Evolutionary conservation across 37 sponge, comb jelly and placozoan species (phyloP), one percentile per base, ranked within the genome.

Genomic region (Agelas oroides): DNA sequence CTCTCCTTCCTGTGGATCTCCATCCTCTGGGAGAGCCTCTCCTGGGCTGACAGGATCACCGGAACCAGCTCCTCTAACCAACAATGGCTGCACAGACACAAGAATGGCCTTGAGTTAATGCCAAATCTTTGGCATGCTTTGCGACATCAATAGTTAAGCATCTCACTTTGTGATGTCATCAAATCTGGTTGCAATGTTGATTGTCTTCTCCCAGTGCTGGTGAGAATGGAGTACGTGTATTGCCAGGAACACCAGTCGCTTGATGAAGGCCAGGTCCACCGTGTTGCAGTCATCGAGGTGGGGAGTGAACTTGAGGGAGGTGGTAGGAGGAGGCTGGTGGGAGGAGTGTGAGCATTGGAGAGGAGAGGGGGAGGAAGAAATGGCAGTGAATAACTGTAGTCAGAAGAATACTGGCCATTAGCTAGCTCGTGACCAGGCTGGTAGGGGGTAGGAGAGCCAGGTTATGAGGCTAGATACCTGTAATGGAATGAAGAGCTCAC

Each of bases 151-250:
- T 46, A 46, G 3, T 8, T 12, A 3, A 46, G 8, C 3, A 8
- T 8, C 63, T 67, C 75, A 88, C 88, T 67, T 60, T 31, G 88
- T 88, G 39, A 55, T 57, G 30, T 54, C 46, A 41, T 81, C 62
- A 67, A 88, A 81, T 0, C 34, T 35, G 38, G 24, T 65, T 18
- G 65, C 79, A 27, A 71, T 41, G 24, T 58, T 20, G 18, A 90
- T 23, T 55, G 80, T 30, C 54, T 85, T 81, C 82, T 90, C 91
- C 91, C 91, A 90, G 81, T 90, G 91, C 35, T 74, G 71, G 54
- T 90, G 77, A 19, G 37, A 76, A 59, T 75, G 56, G 16, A 80
- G 68, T 0, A 53, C 40, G 39, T 90, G 81, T 0, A 85, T 25
- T 11, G 91, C 60, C 59, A 90, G 58, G 33, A 86, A 74, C 27